These are phyloP conservation scores for Furnarius figulus DNA, from an alignment of 2,113 vertebrate genomes.

Conservation along the genomic window DNA sequence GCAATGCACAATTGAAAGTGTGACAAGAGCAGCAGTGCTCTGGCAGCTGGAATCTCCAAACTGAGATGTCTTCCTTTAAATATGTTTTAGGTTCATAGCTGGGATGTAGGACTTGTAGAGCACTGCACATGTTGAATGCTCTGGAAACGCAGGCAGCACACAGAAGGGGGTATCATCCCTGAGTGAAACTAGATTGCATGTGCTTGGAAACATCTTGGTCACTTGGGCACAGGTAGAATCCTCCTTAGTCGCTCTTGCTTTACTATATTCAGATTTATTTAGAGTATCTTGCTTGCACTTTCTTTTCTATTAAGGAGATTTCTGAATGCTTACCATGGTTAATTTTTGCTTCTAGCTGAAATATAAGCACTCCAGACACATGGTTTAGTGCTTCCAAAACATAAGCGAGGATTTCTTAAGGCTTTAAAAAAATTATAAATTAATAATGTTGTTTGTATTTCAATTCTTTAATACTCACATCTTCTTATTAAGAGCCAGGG, in stretches of 20 bases:
- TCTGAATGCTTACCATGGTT: not conserved
- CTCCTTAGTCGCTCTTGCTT: not conserved
- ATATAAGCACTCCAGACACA: not conserved
- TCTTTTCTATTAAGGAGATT: not conserved
- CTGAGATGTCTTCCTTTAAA: not conserved
- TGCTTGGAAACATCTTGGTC: not conserved
- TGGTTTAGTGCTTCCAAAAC: not conserved
- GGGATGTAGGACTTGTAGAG: not conserved
- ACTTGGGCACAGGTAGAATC: not conserved
- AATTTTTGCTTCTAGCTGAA: conserved; percentile 9
- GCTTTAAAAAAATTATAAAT: not conserved
- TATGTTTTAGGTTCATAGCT: not conserved
- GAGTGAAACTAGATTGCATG: not conserved
- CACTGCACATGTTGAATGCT: not conserved
- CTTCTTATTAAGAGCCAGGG: not conserved
- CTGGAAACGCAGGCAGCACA: not conserved
- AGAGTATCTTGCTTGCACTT: not conserved
- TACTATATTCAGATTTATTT: not conserved
- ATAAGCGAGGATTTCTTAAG: not conserved
- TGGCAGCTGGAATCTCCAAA: not conserved
- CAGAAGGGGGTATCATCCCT: not conserved
- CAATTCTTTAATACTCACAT: not conserved
- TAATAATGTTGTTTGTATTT: not conserved
- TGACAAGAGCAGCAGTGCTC: not conserved
- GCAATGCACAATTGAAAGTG: not conserved